Evolutionary conservation across 2,113 vertebrate genomes (phyloP).

Genomic region (Reinhardtius hippoglossoides): DNA sequence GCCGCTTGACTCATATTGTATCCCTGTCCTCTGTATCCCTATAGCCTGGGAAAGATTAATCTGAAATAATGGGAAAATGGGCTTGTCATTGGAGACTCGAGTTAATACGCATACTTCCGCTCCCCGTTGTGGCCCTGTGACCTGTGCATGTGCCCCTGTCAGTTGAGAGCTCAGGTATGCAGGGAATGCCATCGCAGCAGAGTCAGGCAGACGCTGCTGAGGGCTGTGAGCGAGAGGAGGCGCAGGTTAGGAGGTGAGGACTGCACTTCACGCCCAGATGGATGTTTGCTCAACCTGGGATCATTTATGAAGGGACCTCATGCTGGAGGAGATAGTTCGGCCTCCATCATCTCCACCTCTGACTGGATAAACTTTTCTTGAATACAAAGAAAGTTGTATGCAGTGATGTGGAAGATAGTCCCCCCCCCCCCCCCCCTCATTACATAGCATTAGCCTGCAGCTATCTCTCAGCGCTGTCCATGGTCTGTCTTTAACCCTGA

Average conservation of each 20-base stretch:
- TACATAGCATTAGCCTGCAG: conserved; percentile 29
- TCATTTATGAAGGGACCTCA: conserved; percentile 49
- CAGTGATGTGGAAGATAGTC: conserved; percentile 35
- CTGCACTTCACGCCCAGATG: conserved; percentile 44
- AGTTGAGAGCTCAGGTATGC: conserved; percentile 69
- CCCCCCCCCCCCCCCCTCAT: background rate
- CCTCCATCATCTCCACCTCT: conserved; percentile 23
- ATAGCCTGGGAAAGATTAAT: conserved; percentile 61
- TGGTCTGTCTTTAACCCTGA: conserved; percentile 54
- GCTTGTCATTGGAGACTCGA: conserved; percentile 58
- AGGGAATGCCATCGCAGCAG: conserved; percentile 57
- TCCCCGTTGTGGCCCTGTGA: conserved; percentile 56
- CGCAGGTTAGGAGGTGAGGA: conserved; percentile 48
- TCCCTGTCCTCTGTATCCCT: background rate
- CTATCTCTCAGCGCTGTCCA: conserved; percentile 42
- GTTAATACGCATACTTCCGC: conserved; percentile 60
- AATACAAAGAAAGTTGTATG: conserved; percentile 31
- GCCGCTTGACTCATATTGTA: conserved; percentile 40
- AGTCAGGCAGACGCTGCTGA: conserved; percentile 42
- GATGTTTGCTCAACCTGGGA: conserved; percentile 67
- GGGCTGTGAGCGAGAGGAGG: conserved; percentile 33
- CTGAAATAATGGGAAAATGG: conserved; percentile 43
- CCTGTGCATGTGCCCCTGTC: conserved; percentile 59
- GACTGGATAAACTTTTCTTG: conserved; percentile 21
- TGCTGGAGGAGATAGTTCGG: conserved; percentile 13